A percentile compares a stretch with the other conserved stretches of the same genome.
Evolutionary conservation across 2,113 vertebrate genomes (phyloP).

Genomic region (Limnothrissa miodon): DNA sequence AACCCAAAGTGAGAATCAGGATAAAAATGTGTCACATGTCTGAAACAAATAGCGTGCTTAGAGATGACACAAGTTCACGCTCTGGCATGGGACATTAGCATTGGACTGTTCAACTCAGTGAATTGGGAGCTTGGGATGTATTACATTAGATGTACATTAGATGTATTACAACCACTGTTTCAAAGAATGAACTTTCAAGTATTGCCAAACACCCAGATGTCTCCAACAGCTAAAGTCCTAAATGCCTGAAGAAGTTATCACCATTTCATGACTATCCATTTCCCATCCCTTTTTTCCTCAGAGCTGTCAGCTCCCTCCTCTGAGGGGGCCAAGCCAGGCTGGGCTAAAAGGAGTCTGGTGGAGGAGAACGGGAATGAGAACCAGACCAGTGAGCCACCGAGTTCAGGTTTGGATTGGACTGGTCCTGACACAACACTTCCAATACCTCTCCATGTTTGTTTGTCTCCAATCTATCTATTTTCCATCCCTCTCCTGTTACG

Average conservation of each 20-base stretch:
- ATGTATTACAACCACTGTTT: neutral
- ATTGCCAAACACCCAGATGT: neutral
- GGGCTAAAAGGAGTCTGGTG: constrained; percentile 56
- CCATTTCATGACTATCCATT: neutral
- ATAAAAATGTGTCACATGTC: neutral
- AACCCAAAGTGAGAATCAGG: constrained; percentile 27
- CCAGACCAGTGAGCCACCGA: constrained; percentile 50
- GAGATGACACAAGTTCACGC: neutral
- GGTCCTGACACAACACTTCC: neutral
- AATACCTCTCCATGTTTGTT: neutral
- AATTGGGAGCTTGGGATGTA: neutral
- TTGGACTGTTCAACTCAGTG: neutral
- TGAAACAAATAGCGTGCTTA: neutral
- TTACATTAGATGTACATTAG: no score
- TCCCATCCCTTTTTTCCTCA: constrained; percentile 14
- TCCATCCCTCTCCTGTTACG: constrained; percentile 33
- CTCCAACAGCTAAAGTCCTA: no score
- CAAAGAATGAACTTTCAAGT: neutral
- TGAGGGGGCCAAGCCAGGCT: constrained; percentile 34
- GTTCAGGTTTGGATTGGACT: constrained; percentile 51
- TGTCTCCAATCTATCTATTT: constrained; percentile 23
- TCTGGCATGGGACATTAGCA: neutral
- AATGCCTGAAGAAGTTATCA: no score
- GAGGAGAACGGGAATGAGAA: constrained; percentile 53
- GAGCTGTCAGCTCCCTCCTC: constrained; percentile 30